A percentile compares a stretch with the other conserved stretches of the same genome.
Evolutionary conservation across 2,797 vertebrate genomes (phyloP).

Genomic region (Mormyrus proboscirostris): DNA sequence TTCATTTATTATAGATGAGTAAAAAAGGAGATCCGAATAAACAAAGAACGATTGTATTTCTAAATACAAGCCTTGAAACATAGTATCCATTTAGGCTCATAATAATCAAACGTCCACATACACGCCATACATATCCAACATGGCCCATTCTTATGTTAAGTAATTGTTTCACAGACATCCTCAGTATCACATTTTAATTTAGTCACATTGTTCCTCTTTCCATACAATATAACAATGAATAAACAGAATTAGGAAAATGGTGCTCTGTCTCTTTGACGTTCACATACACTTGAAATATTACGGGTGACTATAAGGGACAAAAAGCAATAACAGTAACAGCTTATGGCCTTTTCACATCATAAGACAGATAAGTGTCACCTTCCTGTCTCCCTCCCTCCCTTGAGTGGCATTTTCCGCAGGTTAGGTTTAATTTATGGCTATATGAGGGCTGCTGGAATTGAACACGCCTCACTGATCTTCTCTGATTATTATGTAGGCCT

Average conservation of each 20-base stretch:
- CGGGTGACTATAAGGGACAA: background rate
- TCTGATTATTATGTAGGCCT: background rate
- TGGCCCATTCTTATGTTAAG: background rate
- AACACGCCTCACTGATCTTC: background rate
- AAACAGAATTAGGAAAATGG: background rate
- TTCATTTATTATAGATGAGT: background rate
- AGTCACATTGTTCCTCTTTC: background rate
- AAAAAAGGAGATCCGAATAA: background rate
- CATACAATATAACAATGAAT: background rate
- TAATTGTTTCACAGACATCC: background rate
- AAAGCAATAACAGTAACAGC: background rate
- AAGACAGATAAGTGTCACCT: constrained; percentile 6
- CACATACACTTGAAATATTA: background rate
- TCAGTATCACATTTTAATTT: background rate
- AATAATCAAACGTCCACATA: background rate
- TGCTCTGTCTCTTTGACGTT: background rate
- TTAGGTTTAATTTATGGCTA: constrained; percentile 5
- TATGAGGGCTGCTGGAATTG: background rate
- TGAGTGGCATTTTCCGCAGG: background rate
- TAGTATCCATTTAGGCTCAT: background rate
- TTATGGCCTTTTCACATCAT: background rate
- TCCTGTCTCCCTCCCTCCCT: background rate
- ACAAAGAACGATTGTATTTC: background rate
- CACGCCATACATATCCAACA: background rate
- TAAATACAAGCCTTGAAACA: background rate